phyloP scores from a whole-genome alignment of 2,797 vertebrate genomes.

The Dendrocincla fuliginosa region DNA sequence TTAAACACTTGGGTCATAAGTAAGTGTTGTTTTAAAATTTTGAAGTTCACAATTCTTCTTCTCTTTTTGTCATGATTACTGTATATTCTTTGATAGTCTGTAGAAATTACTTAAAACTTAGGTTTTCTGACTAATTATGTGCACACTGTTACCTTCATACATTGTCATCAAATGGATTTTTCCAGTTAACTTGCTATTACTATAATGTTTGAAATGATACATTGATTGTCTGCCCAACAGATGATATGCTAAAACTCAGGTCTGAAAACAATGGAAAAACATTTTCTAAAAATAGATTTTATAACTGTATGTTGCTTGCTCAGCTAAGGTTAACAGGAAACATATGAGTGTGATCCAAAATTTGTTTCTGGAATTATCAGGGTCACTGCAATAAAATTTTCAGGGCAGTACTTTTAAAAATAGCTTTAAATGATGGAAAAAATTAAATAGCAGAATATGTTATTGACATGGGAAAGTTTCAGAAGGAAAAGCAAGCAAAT shows the following conservation, averaged over 20 bases:
- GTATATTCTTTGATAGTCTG: background rate
- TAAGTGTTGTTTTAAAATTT: conserved; percentile 77
- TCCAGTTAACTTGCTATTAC: background rate
- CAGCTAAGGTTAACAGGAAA: background rate
- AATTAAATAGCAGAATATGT: background rate
- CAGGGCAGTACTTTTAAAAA: background rate
- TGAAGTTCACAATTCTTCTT: background rate
- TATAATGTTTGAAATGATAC: background rate
- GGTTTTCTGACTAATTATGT: background rate
- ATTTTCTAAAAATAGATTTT: background rate
- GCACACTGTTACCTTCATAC: background rate
- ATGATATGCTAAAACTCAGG: background rate
- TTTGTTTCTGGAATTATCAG: background rate
- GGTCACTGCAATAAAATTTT: background rate
- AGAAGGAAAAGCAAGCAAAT: background rate
- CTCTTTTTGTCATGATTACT: background rate
- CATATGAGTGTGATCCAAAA: background rate
- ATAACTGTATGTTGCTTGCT: background rate
- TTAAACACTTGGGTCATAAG: conserved; percentile 97
- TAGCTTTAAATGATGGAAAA: background rate
- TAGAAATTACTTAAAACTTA: background rate
- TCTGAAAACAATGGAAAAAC: background rate
- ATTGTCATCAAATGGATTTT: background rate
- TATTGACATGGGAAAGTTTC: background rate
- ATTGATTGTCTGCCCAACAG: background rate